A percentile compares a stretch with the other conserved stretches of the same genome.
Conservation (phyloP, 2,797 vertebrate species). For the Lemur catta region DNA sequence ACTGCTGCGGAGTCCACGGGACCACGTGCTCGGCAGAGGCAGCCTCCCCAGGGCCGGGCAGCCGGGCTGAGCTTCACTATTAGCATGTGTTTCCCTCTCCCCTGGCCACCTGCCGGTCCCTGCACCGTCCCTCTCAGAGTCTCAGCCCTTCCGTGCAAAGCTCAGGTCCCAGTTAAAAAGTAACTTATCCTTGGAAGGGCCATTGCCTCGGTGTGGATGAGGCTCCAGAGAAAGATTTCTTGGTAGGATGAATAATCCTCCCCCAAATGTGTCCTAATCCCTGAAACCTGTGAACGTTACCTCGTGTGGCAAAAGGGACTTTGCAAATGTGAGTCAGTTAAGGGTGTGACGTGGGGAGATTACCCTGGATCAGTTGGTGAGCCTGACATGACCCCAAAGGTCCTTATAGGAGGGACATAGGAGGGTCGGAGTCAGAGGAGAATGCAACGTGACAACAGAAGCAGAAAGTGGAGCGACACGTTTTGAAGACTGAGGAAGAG, state of each 20-base stretch:
- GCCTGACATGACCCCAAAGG: too few relatives aligned
- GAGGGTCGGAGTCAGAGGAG: too few relatives aligned
- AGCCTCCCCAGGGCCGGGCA: background rate
- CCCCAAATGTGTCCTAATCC: background rate
- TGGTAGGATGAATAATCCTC: background rate
- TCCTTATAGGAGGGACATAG: too few relatives aligned
- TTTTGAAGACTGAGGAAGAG: too few relatives aligned
- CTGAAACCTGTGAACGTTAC: background rate
- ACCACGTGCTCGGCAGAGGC: background rate
- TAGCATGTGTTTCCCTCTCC: background rate
- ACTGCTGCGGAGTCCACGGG: background rate
- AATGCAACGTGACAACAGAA: too few relatives aligned
- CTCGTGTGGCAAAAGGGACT: background rate
- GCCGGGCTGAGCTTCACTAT: background rate
- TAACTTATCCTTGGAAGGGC: background rate
- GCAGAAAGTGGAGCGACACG: too few relatives aligned
- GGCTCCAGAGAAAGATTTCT: background rate
- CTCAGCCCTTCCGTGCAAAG: background rate
- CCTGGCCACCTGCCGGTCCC: background rate
- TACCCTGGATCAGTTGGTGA: too few relatives aligned
- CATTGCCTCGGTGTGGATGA: background rate
- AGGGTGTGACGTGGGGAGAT: too few relatives aligned
- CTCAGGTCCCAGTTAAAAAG: background rate
- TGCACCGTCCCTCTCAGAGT: background rate
- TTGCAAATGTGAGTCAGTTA: background rate